phyloP scores from a whole-genome alignment of 2,113 vertebrate genomes.

The Halichoeres trimaculatus region DNA sequence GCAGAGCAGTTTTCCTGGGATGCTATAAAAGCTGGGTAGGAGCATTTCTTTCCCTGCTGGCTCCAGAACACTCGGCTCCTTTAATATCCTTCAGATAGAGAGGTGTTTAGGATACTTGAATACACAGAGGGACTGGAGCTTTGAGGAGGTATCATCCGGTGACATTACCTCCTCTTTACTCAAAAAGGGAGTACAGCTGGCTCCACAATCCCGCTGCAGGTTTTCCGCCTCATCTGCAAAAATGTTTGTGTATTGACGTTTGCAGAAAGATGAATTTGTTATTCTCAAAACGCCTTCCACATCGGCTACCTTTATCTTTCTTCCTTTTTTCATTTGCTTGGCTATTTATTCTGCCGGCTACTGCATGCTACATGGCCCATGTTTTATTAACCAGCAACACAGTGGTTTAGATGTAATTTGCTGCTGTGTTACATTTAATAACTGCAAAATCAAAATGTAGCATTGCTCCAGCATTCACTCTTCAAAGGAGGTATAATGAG shows the following conservation, averaged over 20 bases:
- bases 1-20: slow-evolving; percentile 34
- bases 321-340: slow-evolving; percentile 29
- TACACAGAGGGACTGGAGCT: slow-evolving; percentile 21
- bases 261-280: slow-evolving; percentile 62
- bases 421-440: slow-evolving; percentile 82
- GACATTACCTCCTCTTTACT: slow-evolving; percentile 61
- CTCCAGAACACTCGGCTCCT: slow-evolving; percentile 41
- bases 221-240: slow-evolving; percentile 70
- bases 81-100: slow-evolving; percentile 45
- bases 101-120: slow-evolving; percentile 39
- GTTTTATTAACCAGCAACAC: slow-evolving; percentile 77
- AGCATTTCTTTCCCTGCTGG: slow-evolving; percentile 34
- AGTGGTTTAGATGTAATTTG: slow-evolving; percentile 80
- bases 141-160: slow-evolving; percentile 37
- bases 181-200: slow-evolving; percentile 24
- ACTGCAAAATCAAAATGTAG: slow-evolving; percentile 82
- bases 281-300: slow-evolving; percentile 44
- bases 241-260: slow-evolving; percentile 69
- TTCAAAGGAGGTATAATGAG: slow-evolving; percentile 84
- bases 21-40: slow-evolving; percentile 24
- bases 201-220: slow-evolving; percentile 29
- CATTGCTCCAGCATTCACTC: slow-evolving; percentile 76
- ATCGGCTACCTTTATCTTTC: slow-evolving; percentile 52
- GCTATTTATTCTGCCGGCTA: slow-evolving; percentile 64
- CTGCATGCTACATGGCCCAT: slow-evolving; percentile 53